Percentiles rank a stretch among this genome's conserved stretches.
phyloP scores from a whole-genome alignment of 2,797 vertebrate genomes.

The Choloepus didactylus region DNA sequence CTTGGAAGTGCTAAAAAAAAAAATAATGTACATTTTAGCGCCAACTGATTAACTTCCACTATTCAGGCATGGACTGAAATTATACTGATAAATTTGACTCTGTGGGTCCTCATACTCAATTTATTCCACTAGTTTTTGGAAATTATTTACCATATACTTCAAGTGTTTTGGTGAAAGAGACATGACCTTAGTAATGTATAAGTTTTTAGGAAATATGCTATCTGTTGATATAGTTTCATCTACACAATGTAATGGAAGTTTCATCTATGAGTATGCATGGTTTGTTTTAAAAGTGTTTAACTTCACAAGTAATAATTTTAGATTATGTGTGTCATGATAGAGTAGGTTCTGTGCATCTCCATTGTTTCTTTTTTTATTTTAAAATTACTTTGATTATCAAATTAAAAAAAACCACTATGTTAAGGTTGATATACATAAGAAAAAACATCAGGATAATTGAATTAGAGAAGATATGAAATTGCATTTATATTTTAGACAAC shows the following conservation, averaged over 20 bases:
- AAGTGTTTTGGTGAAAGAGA: neutral
- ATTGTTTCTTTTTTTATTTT: neutral
- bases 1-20: no score
- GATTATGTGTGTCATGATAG: neutral
- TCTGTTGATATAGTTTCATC: neutral
- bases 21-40: neutral
- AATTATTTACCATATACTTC: neutral
- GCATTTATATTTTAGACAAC: neutral
- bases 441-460: neutral
- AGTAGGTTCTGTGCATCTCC: neutral
- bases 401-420: neutral
- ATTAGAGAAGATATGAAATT: neutral
- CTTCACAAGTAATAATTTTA: neutral
- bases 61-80: neutral
- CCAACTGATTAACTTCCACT: neutral
- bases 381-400: no score
- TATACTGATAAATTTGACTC: slow-evolving; percentile 24
- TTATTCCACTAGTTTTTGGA: neutral
- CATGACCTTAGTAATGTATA: neutral
- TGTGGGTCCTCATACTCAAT: neutral
- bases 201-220: neutral
- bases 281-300: neutral
- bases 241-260: neutral
- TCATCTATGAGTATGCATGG: neutral
- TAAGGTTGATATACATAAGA: neutral